A percentile compares a stretch with the other conserved stretches of the same genome.
These are phyloP conservation scores for Phortica variegata DNA, from an alignment of 1,140 invertebrate species.

Conservation along the genomic window DNA sequence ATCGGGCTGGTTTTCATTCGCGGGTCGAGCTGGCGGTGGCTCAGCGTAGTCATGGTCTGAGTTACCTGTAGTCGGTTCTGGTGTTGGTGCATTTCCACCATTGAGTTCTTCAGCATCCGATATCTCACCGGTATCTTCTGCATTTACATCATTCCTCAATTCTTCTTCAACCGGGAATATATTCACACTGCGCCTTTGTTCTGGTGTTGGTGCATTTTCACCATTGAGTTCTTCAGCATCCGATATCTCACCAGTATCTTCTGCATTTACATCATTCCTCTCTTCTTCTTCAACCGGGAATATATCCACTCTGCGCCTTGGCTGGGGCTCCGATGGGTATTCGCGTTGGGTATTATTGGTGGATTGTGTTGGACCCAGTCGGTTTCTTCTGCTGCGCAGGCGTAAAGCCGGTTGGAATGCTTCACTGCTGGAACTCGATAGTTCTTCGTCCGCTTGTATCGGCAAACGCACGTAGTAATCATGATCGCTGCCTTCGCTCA, in stretches of 20 bases:
- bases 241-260: background rate
- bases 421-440: too few relatives aligned
- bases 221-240: background rate
- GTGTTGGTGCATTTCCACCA: background rate
- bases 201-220: background rate
- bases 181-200: slow-evolving; percentile 2
- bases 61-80: too few relatives aligned
- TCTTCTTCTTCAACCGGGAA: background rate
- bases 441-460: too few relatives aligned
- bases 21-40: too few relatives aligned
- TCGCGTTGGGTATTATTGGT: too few relatives aligned
- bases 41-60: too few relatives aligned
- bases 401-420: too few relatives aligned
- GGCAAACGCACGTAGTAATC: too few relatives aligned
- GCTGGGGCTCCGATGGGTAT: background rate
- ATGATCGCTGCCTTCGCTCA: too few relatives aligned
- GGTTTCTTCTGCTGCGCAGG: too few relatives aligned
- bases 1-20: background rate
- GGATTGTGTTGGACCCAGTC: too few relatives aligned
- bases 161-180: background rate
- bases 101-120: background rate
- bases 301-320: slow-evolving; percentile 4
- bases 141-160: background rate
- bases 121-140: background rate
- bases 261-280: background rate